Evolutionary conservation across 1,140 invertebrate species (phyloP), one percentile per base, ranked within the genome.

Genomic region (Philaenus spumarius): DNA sequence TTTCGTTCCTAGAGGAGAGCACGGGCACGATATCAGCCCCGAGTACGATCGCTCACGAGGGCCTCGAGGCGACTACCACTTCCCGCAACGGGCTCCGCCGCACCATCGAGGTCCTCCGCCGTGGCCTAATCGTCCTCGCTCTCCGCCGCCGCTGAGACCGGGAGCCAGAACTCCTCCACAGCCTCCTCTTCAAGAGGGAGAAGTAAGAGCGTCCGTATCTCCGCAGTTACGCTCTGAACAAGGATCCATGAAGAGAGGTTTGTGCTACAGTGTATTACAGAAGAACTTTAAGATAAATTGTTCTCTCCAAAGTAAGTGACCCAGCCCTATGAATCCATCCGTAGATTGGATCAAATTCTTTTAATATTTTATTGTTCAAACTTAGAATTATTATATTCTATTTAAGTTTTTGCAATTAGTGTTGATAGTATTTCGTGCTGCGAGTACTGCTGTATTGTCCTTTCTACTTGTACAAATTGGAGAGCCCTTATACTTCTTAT

Each of bases 81-180:
- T 30, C 47, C 47, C 47, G 11, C 26, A 30, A 30, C 4, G 30
- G 2, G 47, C 22, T 19, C 22, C 15, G 3, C 43, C 43, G 15
- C 43, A 46, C 20, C 43, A 46, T 23, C 47, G 47, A 23, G 50
- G 34, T 19, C 26, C 26, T 30, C 26, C 26, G 9, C 3, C 26
- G 9, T 53, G 50, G 50, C 12, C 20, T 17, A 35, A 34, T 14
- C 30, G 50, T 14, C 50, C 50, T 15, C 50, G 50, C 30, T 39
- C 50, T 11, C 50, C 50, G 2, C 50, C 50, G 15, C 50, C 50
- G 2, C 3, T 17, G 2, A 4, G 24, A 12, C 43, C 40, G 46
- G 57, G 57, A 37, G 62, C 62, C 17, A 42, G 54, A 24, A 66
- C 62, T 2, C 62, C 62, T 35, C 64, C 64, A 17, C 58, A 43